phyloP scores from a whole-genome alignment of 2,888 invertebrate genomes.

The Abscondita cerata region DNA sequence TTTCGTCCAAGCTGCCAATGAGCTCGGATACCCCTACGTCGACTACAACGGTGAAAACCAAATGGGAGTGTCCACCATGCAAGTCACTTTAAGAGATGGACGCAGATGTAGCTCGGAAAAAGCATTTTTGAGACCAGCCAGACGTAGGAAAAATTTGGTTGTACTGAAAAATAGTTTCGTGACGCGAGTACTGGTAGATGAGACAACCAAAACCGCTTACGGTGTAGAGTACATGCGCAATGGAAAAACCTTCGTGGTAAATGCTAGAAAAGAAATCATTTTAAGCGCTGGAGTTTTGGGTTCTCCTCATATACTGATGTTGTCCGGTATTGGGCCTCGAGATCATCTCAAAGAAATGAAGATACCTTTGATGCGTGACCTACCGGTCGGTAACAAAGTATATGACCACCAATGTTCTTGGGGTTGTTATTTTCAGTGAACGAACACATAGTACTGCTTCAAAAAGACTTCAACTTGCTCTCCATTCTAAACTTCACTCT shows the following conservation, averaged over 20 bases:
- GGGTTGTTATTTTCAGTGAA: slow-evolving; percentile 59
- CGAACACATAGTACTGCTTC: slow-evolving; percentile 49
- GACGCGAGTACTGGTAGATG: slow-evolving; percentile 72
- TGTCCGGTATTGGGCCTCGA: slow-evolving; percentile 78
- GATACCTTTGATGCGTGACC: slow-evolving; percentile 67
- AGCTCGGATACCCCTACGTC: slow-evolving; percentile 70
- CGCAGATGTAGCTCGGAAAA: slow-evolving; percentile 71
- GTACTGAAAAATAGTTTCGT: slow-evolving; percentile 69
- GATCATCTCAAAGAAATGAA: slow-evolving; percentile 64
- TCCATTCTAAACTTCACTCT: too few species aligned
- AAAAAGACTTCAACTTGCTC: too few species aligned
- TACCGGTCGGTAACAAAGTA: slow-evolving; percentile 72
- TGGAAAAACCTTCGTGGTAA: slow-evolving; percentile 55
- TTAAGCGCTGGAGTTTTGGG: slow-evolving; percentile 87
- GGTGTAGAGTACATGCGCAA: slow-evolving; percentile 72
- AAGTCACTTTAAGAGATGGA: slow-evolving; percentile 67
- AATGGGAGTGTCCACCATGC: slow-evolving; percentile 68
- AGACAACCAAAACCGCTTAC: slow-evolving; percentile 66
- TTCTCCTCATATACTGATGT: slow-evolving; percentile 88
- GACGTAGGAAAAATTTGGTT: slow-evolving; percentile 69
- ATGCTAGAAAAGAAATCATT: slow-evolving; percentile 80
- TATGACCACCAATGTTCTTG: slow-evolving; percentile 69
- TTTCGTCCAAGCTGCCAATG: slow-evolving; percentile 68
- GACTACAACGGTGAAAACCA: slow-evolving; percentile 73
- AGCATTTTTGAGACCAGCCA: slow-evolving; percentile 68